A percentile compares a stretch with the other conserved stretches of the same genome.
phyloP scores from a whole-genome alignment of 2,888 invertebrate species.

The Eutolmus rufibarbis region DNA sequence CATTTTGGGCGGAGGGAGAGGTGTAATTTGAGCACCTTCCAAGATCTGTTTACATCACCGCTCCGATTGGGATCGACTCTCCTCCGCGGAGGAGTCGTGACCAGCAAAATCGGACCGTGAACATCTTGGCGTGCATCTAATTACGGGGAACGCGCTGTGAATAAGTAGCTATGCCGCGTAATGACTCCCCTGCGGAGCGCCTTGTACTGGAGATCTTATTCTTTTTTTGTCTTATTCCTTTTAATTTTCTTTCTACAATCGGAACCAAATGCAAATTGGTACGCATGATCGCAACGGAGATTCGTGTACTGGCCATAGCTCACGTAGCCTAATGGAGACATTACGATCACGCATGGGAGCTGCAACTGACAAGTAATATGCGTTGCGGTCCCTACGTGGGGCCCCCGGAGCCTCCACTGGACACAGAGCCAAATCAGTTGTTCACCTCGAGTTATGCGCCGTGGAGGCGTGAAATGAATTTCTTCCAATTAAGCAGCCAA shows the following conservation, averaged over 20 bases:
- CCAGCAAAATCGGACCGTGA: constrained; percentile 28
- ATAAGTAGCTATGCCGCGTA: constrained; percentile 13
- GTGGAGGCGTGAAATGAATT: constrained; percentile 31
- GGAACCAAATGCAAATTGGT: constrained; percentile 41
- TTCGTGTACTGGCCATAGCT: constrained; percentile 31
- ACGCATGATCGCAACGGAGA: constrained; percentile 35
- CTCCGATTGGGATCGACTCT: background rate
- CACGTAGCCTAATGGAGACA: constrained; percentile 42
- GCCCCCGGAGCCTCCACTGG: background rate
- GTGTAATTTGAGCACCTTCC: background rate
- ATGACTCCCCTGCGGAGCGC: constrained; percentile 14
- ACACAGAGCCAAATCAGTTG: background rate
- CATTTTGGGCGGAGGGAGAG: background rate
- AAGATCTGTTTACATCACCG: background rate
- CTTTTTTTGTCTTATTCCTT: background rate
- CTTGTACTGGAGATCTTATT: background rate
- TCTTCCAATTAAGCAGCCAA: constrained; percentile 8
- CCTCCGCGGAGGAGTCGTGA: constrained; percentile 16
- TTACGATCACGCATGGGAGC: constrained; percentile 33
- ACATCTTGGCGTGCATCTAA: constrained; percentile 30
- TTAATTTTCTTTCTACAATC: constrained; percentile 27
- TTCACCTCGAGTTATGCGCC: constrained; percentile 21
- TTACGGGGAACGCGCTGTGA: constrained; percentile 30
- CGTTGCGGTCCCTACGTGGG: background rate
- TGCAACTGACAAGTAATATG: background rate